Conservation (phyloP, 2,113 vertebrate species). For the Rhinichthys klamathensis region DNA sequence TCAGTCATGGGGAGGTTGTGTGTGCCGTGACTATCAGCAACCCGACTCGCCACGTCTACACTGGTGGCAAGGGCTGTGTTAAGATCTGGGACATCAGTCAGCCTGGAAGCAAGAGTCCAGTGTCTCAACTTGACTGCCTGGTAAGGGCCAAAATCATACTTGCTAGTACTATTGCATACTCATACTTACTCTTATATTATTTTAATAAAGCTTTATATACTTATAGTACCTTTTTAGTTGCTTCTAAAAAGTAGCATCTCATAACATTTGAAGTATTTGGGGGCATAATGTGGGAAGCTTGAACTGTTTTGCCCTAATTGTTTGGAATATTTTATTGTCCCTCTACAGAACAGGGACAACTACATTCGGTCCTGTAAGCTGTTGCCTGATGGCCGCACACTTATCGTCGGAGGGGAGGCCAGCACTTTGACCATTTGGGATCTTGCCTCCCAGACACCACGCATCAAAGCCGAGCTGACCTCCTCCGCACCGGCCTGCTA, state of each 20-base stretch:
- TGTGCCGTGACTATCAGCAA: conserved; percentile 95
- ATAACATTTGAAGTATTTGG: neutral
- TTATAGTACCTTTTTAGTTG: neutral
- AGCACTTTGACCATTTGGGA: conserved; percentile 99
- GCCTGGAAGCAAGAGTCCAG: conserved; percentile 93
- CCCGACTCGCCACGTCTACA: conserved; percentile 92
- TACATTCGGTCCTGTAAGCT: conserved; percentile 99
- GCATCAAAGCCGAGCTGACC: conserved; percentile 97
- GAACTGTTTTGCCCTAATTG: neutral
- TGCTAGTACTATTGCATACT: neutral
- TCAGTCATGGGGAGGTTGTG: conserved; percentile 93
- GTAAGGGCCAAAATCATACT: conserved; percentile 57
- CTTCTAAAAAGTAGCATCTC: neutral
- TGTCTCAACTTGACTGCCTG: conserved; percentile 96
- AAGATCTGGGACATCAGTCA: conserved; percentile 98
- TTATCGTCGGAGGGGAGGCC: conserved; percentile 97
- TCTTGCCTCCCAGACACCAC: conserved; percentile 95
- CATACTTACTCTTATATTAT: neutral
- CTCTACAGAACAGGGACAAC: conserved; percentile 95
- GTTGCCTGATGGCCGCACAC: conserved; percentile 93
- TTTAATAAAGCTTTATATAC: neutral
- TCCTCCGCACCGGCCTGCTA: conserved; percentile 98
- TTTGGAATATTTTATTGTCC: conserved; percentile 47
- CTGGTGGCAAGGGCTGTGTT: conserved; percentile 93
- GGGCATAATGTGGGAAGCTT: neutral